These are phyloP conservation scores for Galemys pyrenaicus DNA, from an alignment of 2,113 vertebrate genomes.

Conservation along the genomic window DNA sequence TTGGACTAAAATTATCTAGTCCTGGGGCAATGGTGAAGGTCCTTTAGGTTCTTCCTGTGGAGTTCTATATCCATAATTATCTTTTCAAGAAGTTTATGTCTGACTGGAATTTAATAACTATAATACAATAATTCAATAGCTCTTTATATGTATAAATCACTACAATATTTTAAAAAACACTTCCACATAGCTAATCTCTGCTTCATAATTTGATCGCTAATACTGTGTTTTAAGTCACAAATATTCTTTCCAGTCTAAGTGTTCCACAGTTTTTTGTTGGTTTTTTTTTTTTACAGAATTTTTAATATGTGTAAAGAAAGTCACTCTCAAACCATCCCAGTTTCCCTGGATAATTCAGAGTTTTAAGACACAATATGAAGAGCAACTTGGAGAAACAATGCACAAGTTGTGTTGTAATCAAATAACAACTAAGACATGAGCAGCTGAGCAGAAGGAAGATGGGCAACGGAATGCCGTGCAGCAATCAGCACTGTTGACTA, in stretches of 20 bases:
- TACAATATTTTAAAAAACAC: conserved; percentile 45
- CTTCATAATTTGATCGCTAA: conserved; percentile 39
- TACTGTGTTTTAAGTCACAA: conserved; percentile 60
- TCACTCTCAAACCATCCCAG: conserved; percentile 36
- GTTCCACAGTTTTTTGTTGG: conserved; percentile 27
- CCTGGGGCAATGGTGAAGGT: neutral
- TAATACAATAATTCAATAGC: conserved; percentile 46
- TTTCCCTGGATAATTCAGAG: conserved; percentile 67
- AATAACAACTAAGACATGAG: conserved; percentile 88
- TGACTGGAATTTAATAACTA: conserved; percentile 48
- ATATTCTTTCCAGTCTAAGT: conserved; percentile 50
- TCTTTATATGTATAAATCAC: conserved; percentile 44
- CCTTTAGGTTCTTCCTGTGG: neutral
- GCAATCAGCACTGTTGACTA: conserved; percentile 99
- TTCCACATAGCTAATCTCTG: conserved; percentile 37
- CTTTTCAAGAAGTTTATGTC: conserved; percentile 26
- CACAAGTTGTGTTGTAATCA: conserved; percentile 94
- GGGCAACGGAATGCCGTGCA: conserved; percentile 95
- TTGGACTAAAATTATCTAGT: conserved; percentile 49
- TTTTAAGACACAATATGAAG: conserved; percentile 88
- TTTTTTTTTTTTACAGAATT: conserved; percentile 54
- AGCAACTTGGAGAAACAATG: conserved; percentile 94
- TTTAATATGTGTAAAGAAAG: conserved; percentile 59
- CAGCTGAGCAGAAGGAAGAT: conserved; percentile 97
- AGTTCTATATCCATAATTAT: neutral